phyloP scores from a whole-genome alignment of 2,113 vertebrate genomes.

The Siphamia tubifer region DNA sequence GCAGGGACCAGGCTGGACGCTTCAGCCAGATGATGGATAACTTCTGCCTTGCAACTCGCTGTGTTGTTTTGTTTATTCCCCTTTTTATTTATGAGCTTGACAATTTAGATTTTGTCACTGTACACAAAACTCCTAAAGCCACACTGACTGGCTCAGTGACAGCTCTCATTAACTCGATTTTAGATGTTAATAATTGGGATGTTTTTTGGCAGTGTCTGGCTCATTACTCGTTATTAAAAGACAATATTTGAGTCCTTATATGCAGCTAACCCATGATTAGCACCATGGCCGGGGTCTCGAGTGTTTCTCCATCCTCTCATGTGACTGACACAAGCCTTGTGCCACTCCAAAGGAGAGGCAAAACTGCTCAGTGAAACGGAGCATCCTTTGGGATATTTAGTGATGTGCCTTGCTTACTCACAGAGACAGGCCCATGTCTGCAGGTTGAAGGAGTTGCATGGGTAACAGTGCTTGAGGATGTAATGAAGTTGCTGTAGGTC shows the following conservation, averaged over 20 bases:
- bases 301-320: conserved; percentile 6
- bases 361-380: conserved; percentile 21
- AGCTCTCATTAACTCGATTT: conserved; percentile 51
- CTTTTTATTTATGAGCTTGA: conserved; percentile 43
- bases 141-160: conserved; percentile 12
- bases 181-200: conserved; percentile 41
- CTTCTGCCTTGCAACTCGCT: conserved; percentile 40
- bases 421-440: conserved; percentile 43
- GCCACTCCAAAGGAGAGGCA: conserved; percentile 17
- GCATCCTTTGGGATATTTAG: conserved; percentile 56
- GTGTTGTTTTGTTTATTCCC: conserved; percentile 27
- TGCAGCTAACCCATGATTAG: conserved; percentile 30
- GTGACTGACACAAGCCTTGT: conserved; percentile 57
- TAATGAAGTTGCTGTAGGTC: conserved; percentile 56
- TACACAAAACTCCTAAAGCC: conserved; percentile 25
- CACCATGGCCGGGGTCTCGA: conserved; percentile 20
- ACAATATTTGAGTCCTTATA: conserved; percentile 9
- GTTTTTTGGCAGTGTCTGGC: conserved; percentile 31
- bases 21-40: conserved; percentile 57
- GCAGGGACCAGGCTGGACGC: conserved; percentile 52
- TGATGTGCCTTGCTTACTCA: conserved; percentile 42
- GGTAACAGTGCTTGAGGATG: conserved; percentile 48
- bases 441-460: conserved; percentile 40
- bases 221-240: conserved; percentile 42
- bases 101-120: conserved; percentile 29